Evolutionary conservation across 2,888 invertebrate genomes (phyloP), one percentile per base, ranked within the genome.

Genomic region (Melolontha melolontha): DNA sequence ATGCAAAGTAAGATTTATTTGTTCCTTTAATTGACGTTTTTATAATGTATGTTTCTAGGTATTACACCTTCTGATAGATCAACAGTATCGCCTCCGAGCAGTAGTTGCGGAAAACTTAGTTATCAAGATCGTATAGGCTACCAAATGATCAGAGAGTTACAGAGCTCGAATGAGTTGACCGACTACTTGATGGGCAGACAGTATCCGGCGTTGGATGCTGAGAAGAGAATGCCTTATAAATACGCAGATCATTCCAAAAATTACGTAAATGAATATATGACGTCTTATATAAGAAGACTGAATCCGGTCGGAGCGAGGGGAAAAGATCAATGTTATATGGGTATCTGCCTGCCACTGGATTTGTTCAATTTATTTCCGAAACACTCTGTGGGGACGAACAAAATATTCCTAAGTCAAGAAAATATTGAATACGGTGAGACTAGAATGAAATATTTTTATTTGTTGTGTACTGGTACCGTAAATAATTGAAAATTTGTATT

Each of bases 111-210:
- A 7, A 87, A 87, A 71, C 86, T 92, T 12, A 91, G 91, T 75
- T 90, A 91, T 74, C 88, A 91, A 81, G 92, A 93, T 79, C 88
- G 92, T 78, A 87, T 90, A 59, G 93, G 93, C 55, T 93, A 92
- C 77, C 91, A 91, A 1, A 91, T 90, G 16, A 80, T 93, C 59
- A 49, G 66, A 14, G 57, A 47, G 41, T 40, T 66, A 40, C 50
- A 66, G 40, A 59, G 50, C 14, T 66, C 66, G 11, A 62, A 47
- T 16, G 59, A 62, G 29, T 47, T 62, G n/a, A 42, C 59, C 7
- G 59, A 62, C 16, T 62, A 62, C 12, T 16, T 62, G 11, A 62
- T 62, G 59, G 59, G 59, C 2, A 12, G 59, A 17, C 59, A 47
- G 17, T 62, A 62, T 39, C 47, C 59, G 11, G 29, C 47, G 1